These are phyloP conservation scores for Pristionchus pacificus DNA, from an alignment of 1,140 invertebrate species.

Conservation along the genomic window DNA sequence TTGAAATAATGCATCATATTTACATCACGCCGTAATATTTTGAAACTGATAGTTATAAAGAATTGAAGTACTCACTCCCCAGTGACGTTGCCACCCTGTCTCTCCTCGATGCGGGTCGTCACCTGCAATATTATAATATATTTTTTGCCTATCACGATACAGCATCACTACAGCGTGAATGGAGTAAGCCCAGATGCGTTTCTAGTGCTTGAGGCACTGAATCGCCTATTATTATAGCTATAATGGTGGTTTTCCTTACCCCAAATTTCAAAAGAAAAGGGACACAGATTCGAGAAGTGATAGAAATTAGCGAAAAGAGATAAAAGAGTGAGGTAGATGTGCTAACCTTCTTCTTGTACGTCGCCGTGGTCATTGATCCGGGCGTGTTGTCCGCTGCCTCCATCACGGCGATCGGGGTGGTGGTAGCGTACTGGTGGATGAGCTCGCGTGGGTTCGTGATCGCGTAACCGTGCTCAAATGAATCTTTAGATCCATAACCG, in stretches of 20 bases:
- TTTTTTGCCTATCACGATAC: conserved; percentile 44
- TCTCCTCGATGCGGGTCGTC: background rate
- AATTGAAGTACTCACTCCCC: conserved; percentile 18
- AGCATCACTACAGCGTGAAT: too few species aligned
- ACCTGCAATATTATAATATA: background rate
- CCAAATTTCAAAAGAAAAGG: too few species aligned
- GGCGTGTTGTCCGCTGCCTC: conserved; percentile 39
- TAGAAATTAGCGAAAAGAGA: too few species aligned
- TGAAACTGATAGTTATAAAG: background rate
- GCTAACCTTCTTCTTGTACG: conserved; percentile 42
- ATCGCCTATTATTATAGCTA: too few species aligned
- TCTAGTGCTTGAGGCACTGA: too few species aligned
- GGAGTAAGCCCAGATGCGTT: too few species aligned
- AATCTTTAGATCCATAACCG: conserved; percentile 45
- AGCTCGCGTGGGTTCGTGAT: conserved; percentile 53
- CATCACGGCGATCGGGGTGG: conserved; percentile 46
- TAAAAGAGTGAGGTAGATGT: too few species aligned
- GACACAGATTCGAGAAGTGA: too few species aligned
- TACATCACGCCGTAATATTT: too few species aligned
- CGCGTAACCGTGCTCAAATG: conserved; percentile 47
- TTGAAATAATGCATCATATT: too few species aligned
- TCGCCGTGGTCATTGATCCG: conserved; percentile 43
- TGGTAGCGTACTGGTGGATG: conserved; percentile 55
- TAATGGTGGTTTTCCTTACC: too few species aligned
- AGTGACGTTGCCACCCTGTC: conserved; percentile 18